Percentiles rank a stretch among this genome's conserved stretches.
Conservation (phyloP, 2,113 vertebrate genomes). For the Oryzias curvinotus region DNA sequence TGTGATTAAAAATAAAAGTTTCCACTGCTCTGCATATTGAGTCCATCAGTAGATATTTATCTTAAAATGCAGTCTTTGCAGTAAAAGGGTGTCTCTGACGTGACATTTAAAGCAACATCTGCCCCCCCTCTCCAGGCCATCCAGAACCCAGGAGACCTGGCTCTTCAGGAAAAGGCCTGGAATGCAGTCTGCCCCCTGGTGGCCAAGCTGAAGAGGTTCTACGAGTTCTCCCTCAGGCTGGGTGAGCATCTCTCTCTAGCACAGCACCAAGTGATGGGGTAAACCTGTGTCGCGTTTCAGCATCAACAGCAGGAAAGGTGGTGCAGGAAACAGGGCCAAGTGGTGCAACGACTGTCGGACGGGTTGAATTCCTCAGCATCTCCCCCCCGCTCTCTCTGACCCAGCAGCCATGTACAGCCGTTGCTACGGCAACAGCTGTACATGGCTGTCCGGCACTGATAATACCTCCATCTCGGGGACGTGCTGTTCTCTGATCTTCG, state of each 20-base stretch:
- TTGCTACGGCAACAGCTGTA: slow-evolving; percentile 75
- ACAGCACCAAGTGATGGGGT: neutral
- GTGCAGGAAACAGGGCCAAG: too few species aligned
- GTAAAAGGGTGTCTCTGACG: neutral
- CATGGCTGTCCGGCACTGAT: slow-evolving; percentile 48
- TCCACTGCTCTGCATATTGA: neutral
- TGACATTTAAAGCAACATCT: slow-evolving; percentile 18
- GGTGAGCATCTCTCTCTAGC: slow-evolving; percentile 71
- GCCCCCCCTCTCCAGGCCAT: slow-evolving; percentile 80
- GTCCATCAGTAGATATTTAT: too few species aligned
- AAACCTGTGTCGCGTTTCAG: too few species aligned
- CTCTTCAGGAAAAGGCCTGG: slow-evolving; percentile 91
- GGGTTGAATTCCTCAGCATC: slow-evolving; percentile 5
- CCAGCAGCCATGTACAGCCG: slow-evolving; percentile 60
- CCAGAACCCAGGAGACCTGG: slow-evolving; percentile 87
- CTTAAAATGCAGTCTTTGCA: too few species aligned
- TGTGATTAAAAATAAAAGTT: neutral
- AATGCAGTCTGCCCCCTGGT: slow-evolving; percentile 91
- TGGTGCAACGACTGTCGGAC: too few species aligned
- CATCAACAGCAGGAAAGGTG: too few species aligned
- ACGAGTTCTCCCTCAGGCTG: slow-evolving; percentile 90
- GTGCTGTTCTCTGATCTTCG: slow-evolving; percentile 57
- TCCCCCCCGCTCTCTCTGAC: slow-evolving; percentile 64
- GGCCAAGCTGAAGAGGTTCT: slow-evolving; percentile 91
- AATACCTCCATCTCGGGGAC: slow-evolving; percentile 54